Conservation (phyloP, 2,797 vertebrate species). For the Hypotaenidia okinawae region DNA sequence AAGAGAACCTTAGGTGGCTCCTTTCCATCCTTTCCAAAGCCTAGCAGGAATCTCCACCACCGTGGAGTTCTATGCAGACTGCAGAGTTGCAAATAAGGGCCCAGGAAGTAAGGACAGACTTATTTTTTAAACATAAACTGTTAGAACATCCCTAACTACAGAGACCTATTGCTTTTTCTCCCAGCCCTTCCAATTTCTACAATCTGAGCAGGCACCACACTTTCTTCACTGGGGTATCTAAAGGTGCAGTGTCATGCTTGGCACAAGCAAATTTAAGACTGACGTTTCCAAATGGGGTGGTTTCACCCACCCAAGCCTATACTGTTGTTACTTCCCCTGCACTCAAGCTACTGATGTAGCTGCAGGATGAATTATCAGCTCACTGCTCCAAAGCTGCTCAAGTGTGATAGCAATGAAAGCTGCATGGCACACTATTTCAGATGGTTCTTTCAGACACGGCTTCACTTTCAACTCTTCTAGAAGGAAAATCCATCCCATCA, state of each 20-base stretch:
- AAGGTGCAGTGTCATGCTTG: neutral
- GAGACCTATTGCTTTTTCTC: neutral
- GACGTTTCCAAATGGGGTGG: neutral
- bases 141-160: neutral
- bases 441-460: neutral
- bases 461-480: neutral
- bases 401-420: neutral
- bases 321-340: neutral
- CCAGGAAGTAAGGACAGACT: neutral
- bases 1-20: neutral
- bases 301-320: neutral
- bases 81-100: neutral
- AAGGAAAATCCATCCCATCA: neutral
- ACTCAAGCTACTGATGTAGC: neutral
- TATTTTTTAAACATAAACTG: neutral
- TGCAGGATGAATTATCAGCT: slow-evolving; percentile 40
- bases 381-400: slow-evolving; percentile 14
- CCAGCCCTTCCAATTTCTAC: neutral
- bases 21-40: neutral
- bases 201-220: neutral
- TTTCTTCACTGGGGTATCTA: neutral
- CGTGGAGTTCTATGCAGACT: neutral
- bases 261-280: neutral
- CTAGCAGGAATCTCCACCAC: neutral
- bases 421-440: neutral